Evolutionary conservation across 1,140 invertebrate genomes (phyloP), one percentile per base, ranked within the genome.

Genomic region (Lucilia sericata): DNA sequence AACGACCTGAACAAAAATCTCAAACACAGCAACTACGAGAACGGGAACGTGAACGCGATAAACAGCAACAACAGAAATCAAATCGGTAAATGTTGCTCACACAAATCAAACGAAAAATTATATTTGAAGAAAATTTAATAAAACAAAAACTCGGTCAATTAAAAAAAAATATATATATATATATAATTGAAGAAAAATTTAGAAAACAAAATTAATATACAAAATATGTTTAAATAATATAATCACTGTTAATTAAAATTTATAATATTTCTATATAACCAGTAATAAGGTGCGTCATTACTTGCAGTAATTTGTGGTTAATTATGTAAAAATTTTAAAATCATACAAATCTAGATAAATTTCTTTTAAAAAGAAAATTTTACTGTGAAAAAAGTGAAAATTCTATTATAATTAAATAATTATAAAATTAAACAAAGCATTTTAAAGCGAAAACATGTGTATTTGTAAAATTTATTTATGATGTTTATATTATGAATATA

Each of bases 1-100:
- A 94, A 90, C 87, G 88, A 89, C 90, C 90, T 87, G 90, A 91
- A 87, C 90, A 89, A 86, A 88, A 88, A 85, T 85, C 85, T 30
- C 87, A 86, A 25, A 85, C 85, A 19, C 86, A 87, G 8, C 85
- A 86, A 12, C 25, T 51, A 80, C 76, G 42, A 21, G 42, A 80
- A 51, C 76, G 76, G 42, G 76, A 80, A 49, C 76, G 42, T 19
- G 76, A 80, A 49, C 42, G 42, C 19, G 42, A 80, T 25, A 49
- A 80, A 30, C 86, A 88, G 25, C 86, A 86, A 14, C 87, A 88
- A 2, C 86, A 86, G 5, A 84, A 88, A 49, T 84, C 84, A 47
- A 85, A 74, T 85, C 84, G 84, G 84, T 85, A 85, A 85, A 70
- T 21, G 19, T 70, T 70, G n/a, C 42, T 42, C 10, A 42, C 5